A percentile compares a stretch with the other conserved stretches of the same genome.
phyloP scores from a whole-genome alignment of 2,888 invertebrate species.

The Empis livida region DNA sequence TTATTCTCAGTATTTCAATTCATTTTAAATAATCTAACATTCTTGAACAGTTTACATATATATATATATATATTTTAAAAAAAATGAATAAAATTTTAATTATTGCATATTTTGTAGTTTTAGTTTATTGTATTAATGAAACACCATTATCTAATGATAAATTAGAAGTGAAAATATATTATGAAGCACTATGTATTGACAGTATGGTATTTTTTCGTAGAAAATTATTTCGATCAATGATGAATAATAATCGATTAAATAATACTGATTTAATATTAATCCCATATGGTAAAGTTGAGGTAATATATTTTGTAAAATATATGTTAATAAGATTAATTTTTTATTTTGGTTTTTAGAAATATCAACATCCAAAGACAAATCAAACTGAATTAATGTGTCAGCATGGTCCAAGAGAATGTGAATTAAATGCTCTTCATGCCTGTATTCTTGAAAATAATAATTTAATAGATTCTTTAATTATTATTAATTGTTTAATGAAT shows the following conservation, averaged over 20 bases:
- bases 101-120: too few relatives aligned
- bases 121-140: too few relatives aligned
- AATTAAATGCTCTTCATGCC: slow-evolving; percentile 30
- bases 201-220: slow-evolving; percentile 26
- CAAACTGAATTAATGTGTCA: slow-evolving; percentile 23
- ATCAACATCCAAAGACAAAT: slow-evolving; percentile 16
- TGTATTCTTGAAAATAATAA: slow-evolving; percentile 27
- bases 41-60: too few relatives aligned
- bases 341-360: slow-evolving; percentile 11
- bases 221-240: slow-evolving; percentile 22
- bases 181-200: slow-evolving; percentile 31
- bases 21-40: too few relatives aligned
- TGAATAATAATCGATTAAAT: slow-evolving; percentile 18
- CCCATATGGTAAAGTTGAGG: slow-evolving; percentile 32
- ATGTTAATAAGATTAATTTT: not conserved
- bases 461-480: slow-evolving; percentile 18
- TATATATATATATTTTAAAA: too few relatives aligned
- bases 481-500: slow-evolving; percentile 28
- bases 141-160: slow-evolving; percentile 4
- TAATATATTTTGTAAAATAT: slow-evolving; percentile 11
- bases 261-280: slow-evolving; percentile 25
- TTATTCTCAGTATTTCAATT: too few relatives aligned
- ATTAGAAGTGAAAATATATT: slow-evolving; percentile 26
- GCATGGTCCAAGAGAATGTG: slow-evolving; percentile 28
- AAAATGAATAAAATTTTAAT: too few relatives aligned